Percentiles rank a stretch among this genome's conserved stretches.
Evolutionary conservation across 2,797 vertebrate species (phyloP).

Genomic region (Sardinella longiceps): DNA sequence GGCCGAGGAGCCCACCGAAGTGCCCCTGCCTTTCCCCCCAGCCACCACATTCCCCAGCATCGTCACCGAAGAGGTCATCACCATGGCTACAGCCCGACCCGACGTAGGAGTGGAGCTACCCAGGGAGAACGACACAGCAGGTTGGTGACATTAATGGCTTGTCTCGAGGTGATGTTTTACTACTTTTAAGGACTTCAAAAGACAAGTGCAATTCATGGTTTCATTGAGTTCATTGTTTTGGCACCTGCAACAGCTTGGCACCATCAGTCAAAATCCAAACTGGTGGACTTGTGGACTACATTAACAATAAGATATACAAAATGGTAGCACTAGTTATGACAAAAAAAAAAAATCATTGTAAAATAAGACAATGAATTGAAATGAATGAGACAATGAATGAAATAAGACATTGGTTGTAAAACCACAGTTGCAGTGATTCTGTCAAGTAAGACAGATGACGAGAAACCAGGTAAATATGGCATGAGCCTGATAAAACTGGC

Average conservation of each 20-base stretch:
- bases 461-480: neutral
- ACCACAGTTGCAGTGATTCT: neutral
- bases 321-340: neutral
- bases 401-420: too few relatives aligned
- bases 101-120: conserved; percentile 35
- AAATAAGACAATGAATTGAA: too few relatives aligned
- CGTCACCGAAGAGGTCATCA: conserved; percentile 56
- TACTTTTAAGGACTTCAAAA: neutral
- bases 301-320: neutral
- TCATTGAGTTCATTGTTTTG: neutral
- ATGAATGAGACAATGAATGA: too few relatives aligned
- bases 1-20: conserved; percentile 72
- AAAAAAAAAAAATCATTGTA: neutral
- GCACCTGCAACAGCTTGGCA: neutral
- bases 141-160: conserved; percentile 45
- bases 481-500: neutral
- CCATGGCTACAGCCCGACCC: conserved; percentile 60
- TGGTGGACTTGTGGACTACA: neutral
- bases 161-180: neutral
- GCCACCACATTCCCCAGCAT: conserved; percentile 59
- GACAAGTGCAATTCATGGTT: neutral
- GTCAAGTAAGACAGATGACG: neutral
- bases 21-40: conserved; percentile 52
- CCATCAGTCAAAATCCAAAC: neutral
- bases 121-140: conserved; percentile 55